These are phyloP conservation scores for Scylla paramamosain DNA, from an alignment of 1,140 invertebrate genomes.

Conservation along the genomic window DNA sequence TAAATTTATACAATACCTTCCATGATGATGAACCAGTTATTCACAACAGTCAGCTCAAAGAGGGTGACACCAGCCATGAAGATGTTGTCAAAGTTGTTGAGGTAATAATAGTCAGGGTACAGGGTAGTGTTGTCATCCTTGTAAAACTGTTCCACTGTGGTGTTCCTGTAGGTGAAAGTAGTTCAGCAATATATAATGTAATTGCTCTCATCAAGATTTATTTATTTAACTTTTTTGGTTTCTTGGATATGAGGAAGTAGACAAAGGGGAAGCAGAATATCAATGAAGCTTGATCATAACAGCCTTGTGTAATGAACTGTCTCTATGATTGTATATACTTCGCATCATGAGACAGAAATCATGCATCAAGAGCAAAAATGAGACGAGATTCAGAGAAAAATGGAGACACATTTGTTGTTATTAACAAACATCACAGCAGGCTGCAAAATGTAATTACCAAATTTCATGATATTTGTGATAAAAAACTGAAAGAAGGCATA, in stretches of 20 bases:
- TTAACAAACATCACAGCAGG: no score
- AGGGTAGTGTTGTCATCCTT: conserved; percentile 85
- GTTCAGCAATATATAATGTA: conserved; percentile 18
- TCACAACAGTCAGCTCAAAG: conserved; percentile 88
- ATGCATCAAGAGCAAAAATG: no score
- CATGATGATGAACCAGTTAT: conserved; percentile 91
- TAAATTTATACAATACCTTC: conserved; percentile 82
- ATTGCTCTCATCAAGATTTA: not conserved
- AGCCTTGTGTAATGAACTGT: no score
- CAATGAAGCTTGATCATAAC: no score
- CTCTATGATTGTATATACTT: no score
- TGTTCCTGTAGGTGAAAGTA: conserved; percentile 84
- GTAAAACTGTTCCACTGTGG: conserved; percentile 91
- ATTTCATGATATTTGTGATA: no score
- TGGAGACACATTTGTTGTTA: no score
- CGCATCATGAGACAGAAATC: no score
- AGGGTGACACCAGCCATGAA: conserved; percentile 85
- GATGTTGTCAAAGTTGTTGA: conserved; percentile 90
- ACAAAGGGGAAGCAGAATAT: not conserved
- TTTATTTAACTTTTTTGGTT: not conserved
- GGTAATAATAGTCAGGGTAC: conserved; percentile 90
- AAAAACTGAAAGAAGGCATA: no score
- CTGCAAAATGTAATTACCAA: no score
- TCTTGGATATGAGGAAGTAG: no score
- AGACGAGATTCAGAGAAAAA: no score